phyloP scores from a whole-genome alignment of 2,888 invertebrate species.

The Empis stercorea region DNA sequence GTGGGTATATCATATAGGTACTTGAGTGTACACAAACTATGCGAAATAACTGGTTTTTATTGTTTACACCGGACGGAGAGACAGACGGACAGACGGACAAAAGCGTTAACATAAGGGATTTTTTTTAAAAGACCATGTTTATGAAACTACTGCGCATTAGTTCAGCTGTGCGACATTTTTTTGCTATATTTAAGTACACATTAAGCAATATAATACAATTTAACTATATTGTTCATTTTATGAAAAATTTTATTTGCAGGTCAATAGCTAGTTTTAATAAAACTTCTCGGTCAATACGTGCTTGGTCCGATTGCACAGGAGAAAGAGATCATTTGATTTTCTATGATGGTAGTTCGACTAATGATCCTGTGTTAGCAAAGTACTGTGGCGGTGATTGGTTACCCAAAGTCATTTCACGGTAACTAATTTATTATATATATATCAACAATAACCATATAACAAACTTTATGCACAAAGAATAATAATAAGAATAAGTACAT shows the following conservation, averaged over 20 bases:
- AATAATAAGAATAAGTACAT: no score
- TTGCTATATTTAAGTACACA: no score
- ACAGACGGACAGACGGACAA: no score
- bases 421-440: slow-evolving; percentile 19
- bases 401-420: slow-evolving; percentile 60
- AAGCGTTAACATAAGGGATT: no score
- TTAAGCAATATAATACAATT: no score
- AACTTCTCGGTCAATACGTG: slow-evolving; percentile 56
- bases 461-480: background rate
- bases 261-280: slow-evolving; percentile 50
- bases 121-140: no score
- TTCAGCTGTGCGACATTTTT: no score
- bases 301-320: slow-evolving; percentile 70
- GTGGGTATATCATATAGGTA: no score
- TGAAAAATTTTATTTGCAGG: slow-evolving; percentile 17
- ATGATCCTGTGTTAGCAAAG: slow-evolving; percentile 71
- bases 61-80: no score
- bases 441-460: background rate
- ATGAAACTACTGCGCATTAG: no score
- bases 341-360: slow-evolving; percentile 70
- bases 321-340: slow-evolving; percentile 74
- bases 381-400: slow-evolving; percentile 82
- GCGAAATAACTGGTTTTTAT: no score
- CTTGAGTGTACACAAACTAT: no score
- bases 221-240: background rate